Evolutionary conservation across 2,113 vertebrate genomes (phyloP), one percentile per base, ranked within the genome.

Genomic region (Hassar affinis): DNA sequence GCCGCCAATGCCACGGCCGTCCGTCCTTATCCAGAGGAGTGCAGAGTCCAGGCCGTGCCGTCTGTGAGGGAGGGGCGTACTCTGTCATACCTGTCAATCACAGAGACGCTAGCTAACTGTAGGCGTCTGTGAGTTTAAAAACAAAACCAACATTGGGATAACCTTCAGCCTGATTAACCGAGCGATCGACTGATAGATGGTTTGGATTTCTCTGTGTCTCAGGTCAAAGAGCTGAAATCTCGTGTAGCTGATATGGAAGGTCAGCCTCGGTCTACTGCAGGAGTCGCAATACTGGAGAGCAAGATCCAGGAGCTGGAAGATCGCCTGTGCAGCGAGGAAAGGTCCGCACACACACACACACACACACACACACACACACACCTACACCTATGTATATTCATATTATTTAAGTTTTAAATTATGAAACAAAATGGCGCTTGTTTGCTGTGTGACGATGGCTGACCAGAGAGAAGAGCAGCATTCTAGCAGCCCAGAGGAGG

Each of bases 141-240:
- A n/a, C 2, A 25, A 25, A 57, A 22, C 25, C 56, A 57, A 10
- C 22, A n/a, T 64, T 12, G 6, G 17, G 6, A 66, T 35, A 18
- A 18, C 27, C 15, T 64, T 33, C 14, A 62, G n/a, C 8, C 12
- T 4, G 6, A 14, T 4, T 30, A 30, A 30, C 27, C 14, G 0
- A 30, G 61, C 14, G 59, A n/a, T 17, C 17, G 27, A 0, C 0
- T 4, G 12, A 12, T 12, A 5, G 27, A 33, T 11, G 22, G 25
- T 10, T 22, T n/a, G 10, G 22, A 0, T 22, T 30, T 59, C 30
- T 45, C 33, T 25, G 83, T 66, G 59, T 59, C 51, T 56, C 88
- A 99, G 97, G 89, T 96, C 83, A 99, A 98, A 90, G 97, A 99
- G 84, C 80, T 97, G 89, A 98, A 93, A 92, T 92, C 86, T 57